These are phyloP conservation scores for Hipposideros larvatus DNA, from an alignment of 2,797 vertebrate species.

Conservation along the genomic window DNA sequence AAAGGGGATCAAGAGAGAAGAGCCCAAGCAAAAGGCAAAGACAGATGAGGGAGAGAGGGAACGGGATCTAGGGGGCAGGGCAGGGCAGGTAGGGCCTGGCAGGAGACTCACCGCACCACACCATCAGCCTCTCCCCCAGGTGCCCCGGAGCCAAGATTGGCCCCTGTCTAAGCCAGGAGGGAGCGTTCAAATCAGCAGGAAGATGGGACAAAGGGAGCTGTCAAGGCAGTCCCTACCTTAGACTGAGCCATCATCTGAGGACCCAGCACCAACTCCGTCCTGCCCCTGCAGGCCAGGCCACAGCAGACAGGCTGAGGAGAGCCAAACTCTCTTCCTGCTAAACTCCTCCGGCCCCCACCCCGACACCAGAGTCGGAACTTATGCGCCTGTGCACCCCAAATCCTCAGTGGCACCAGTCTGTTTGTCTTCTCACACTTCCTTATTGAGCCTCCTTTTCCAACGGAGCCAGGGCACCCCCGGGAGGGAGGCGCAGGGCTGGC, in stretches of 20 bases:
- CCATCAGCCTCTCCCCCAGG: not conserved
- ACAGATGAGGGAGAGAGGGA: not conserved
- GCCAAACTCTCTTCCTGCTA: not conserved
- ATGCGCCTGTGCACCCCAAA: rapidly evolving
- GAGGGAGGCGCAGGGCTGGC: not conserved
- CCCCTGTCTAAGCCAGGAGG: not conserved
- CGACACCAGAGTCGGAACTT: rapidly evolving
- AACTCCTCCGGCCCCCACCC: not conserved
- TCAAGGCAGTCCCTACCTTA: too few relatives aligned
- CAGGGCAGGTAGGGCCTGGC: rapidly evolving
- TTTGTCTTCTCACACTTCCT: not conserved
- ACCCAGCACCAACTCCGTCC: too few relatives aligned
- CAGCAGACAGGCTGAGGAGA: not conserved
- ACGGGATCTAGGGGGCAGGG: rapidly evolving
- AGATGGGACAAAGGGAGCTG: not conserved
- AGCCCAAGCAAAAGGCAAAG: not conserved
- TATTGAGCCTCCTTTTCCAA: not conserved
- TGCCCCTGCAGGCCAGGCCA: not conserved
- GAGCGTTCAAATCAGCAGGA: not conserved
- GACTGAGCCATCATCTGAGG: too few relatives aligned
- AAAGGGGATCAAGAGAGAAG: not conserved
- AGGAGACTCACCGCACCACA: too few relatives aligned
- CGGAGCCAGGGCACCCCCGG: not conserved
- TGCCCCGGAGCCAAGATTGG: too few relatives aligned
- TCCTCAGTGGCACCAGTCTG: not conserved